phyloP scores from a whole-genome alignment of 2,888 invertebrate species.

The Atethmia centrago region DNA sequence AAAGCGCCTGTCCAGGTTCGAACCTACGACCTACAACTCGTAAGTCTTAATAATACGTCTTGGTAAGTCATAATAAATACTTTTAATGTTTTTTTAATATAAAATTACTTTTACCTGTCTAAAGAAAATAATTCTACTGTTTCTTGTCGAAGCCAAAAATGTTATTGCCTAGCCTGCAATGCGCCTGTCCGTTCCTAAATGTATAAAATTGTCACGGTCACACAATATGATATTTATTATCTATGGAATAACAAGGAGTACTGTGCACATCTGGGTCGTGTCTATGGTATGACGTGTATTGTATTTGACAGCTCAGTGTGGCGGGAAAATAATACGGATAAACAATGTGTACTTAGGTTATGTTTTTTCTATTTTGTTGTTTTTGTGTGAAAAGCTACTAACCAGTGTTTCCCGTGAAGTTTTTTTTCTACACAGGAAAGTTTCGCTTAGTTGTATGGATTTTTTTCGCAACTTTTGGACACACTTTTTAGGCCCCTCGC shows the following conservation, averaged over 20 bases:
- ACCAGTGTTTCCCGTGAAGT: neutral
- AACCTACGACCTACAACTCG: too few relatives aligned
- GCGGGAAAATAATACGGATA: constrained; percentile 37
- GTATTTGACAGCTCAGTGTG: constrained; percentile 49
- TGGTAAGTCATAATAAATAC: too few relatives aligned
- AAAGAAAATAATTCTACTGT: neutral
- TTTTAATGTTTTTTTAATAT: too few relatives aligned
- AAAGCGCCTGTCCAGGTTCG: too few relatives aligned
- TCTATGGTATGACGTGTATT: constrained; percentile 40
- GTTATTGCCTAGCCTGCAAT: neutral
- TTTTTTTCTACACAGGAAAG: neutral
- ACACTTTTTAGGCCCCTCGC: too few relatives aligned
- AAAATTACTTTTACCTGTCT: neutral
- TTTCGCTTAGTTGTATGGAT: neutral
- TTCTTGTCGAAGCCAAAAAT: neutral
- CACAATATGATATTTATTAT: constrained; percentile 48
- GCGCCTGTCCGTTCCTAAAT: constrained; percentile 1
- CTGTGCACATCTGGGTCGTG: constrained; percentile 49
- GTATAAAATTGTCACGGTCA: constrained; percentile 47
- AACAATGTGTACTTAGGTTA: neutral
- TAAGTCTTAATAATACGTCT: too few relatives aligned
- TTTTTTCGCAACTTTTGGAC: neutral
- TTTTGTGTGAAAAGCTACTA: constrained; percentile 18
- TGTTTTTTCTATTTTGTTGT: neutral
- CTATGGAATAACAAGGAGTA: constrained; percentile 34